These are phyloP conservation scores for Microdon myrmicae DNA, from an alignment of 2,888 invertebrate genomes.

Conservation along the genomic window DNA sequence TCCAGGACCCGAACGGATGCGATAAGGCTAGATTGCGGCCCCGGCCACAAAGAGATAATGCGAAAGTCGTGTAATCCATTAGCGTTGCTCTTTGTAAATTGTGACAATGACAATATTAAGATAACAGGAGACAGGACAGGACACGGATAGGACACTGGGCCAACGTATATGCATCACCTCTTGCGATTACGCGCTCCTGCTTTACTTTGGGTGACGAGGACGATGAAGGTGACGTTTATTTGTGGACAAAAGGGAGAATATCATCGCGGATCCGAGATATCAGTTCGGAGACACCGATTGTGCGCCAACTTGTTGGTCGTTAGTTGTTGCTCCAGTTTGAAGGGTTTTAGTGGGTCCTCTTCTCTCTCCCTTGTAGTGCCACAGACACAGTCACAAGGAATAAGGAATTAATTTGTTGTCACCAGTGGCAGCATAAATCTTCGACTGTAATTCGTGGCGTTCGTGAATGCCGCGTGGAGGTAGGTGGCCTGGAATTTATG, in stretches of 20 bases:
- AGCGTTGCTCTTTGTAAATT: slow-evolving; percentile 67
- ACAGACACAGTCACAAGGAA: slow-evolving; percentile 39
- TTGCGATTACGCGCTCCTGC: slow-evolving; percentile 49
- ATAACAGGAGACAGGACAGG: slow-evolving; percentile 59
- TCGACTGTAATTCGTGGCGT: slow-evolving; percentile 40
- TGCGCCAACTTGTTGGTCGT: no score
- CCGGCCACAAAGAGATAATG: slow-evolving; percentile 67
- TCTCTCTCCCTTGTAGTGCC: slow-evolving; percentile 32
- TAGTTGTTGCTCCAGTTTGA: slow-evolving; percentile 25
- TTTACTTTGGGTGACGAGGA: slow-evolving; percentile 7
- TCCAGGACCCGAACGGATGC: slow-evolving; percentile 29
- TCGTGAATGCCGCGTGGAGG: slow-evolving; percentile 13
- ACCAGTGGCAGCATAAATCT: slow-evolving; percentile 60
- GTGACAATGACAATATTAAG: slow-evolving; percentile 68
- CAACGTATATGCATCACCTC: slow-evolving; percentile 36
- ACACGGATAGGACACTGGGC: slow-evolving; percentile 48
- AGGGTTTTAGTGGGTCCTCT: slow-evolving; percentile 10
- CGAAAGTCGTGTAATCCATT: slow-evolving; percentile 68
- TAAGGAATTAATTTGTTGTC: slow-evolving; percentile 67
- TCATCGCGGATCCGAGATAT: slow-evolving; percentile 25
- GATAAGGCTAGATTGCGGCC: slow-evolving; percentile 59
- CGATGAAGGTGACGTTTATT: slow-evolving; percentile 12
- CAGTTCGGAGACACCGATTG: slow-evolving; percentile 41
- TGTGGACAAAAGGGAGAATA: slow-evolving; percentile 29
- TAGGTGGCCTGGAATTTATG: slow-evolving; percentile 43